Conservation (phyloP, 2,113 vertebrate species). For the Penelope pileata region DNA sequence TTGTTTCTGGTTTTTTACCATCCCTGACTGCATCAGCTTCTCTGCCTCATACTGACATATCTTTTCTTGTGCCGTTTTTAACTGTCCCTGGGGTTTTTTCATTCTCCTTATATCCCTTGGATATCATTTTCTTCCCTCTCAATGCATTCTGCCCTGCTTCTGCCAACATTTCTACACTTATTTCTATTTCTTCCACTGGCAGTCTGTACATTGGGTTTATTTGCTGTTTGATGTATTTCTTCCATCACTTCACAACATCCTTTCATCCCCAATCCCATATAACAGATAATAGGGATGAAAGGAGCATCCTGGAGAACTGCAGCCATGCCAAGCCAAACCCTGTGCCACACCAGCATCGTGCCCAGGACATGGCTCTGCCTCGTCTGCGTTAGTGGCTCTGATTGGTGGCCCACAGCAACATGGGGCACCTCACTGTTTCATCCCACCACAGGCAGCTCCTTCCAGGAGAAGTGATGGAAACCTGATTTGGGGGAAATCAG, state of each 20-base stretch:
- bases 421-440: background rate
- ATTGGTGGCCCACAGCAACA: background rate
- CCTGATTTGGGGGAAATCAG: background rate
- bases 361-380: background rate
- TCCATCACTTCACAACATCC: background rate
- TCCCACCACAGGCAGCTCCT: background rate
- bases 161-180: background rate
- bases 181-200: background rate
- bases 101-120: background rate
- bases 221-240: background rate
- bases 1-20: background rate
- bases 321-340: background rate
- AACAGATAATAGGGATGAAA: background rate
- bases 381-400: background rate
- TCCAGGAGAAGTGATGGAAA: background rate
- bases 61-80: background rate
- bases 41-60: background rate
- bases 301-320: background rate
- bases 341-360: fast-evolving
- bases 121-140: background rate
- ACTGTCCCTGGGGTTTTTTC: background rate
- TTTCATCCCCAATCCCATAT: background rate
- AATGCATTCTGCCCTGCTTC: background rate
- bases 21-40: background rate
- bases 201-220: background rate